Evolutionary conservation across 2,888 invertebrate species (phyloP).

Genomic region (Drosophila cyrtoloma): DNA sequence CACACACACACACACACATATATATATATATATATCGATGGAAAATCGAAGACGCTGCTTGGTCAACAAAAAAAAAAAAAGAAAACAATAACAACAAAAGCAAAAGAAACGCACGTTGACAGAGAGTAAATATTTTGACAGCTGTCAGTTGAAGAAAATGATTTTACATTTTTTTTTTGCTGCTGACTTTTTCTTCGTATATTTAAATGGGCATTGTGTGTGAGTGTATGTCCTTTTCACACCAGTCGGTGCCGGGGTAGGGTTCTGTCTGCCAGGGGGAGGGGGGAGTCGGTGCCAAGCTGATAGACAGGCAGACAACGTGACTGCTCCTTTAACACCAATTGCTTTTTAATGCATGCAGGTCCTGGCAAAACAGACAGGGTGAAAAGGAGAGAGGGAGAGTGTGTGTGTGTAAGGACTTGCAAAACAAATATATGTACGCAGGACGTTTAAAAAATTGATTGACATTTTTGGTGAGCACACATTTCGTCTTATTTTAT

Average conservation of each 20-base stretch:
- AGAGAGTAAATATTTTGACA: slow-evolving; percentile 84
- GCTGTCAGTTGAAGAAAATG: slow-evolving; percentile 87
- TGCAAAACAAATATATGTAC: slow-evolving; percentile 56
- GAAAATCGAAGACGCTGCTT: slow-evolving; percentile 35
- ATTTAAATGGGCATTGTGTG: slow-evolving; percentile 39
- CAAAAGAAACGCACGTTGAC: slow-evolving; percentile 55
- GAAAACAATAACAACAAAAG: slow-evolving; percentile 3
- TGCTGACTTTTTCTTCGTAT: slow-evolving; percentile 32
- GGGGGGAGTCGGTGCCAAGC: slow-evolving; percentile 49
- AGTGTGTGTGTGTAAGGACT: slow-evolving; percentile 8
- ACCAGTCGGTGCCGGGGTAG: slow-evolving; percentile 38
- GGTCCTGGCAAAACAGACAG: slow-evolving; percentile 39
- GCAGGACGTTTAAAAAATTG: slow-evolving; percentile 72
- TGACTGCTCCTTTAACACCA: slow-evolving; percentile 81
- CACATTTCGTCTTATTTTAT: slow-evolving; percentile 77
- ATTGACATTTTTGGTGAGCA: slow-evolving; percentile 80
- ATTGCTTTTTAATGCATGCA: slow-evolving; percentile 81
- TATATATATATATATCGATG: slow-evolving; percentile 7
- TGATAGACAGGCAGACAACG: slow-evolving; percentile 76
- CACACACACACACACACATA: slow-evolving; percentile 14
- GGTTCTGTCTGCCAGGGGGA: slow-evolving; percentile 2
- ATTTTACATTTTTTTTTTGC: slow-evolving; percentile 67
- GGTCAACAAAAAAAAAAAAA: slow-evolving; percentile 22
- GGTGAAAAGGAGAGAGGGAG: background rate
- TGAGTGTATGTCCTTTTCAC: slow-evolving; percentile 41